Percentiles rank a stretch among this genome's conserved stretches.
Conservation (phyloP, 1,140 invertebrate genomes). For the Archivesica marissinica region DNA sequence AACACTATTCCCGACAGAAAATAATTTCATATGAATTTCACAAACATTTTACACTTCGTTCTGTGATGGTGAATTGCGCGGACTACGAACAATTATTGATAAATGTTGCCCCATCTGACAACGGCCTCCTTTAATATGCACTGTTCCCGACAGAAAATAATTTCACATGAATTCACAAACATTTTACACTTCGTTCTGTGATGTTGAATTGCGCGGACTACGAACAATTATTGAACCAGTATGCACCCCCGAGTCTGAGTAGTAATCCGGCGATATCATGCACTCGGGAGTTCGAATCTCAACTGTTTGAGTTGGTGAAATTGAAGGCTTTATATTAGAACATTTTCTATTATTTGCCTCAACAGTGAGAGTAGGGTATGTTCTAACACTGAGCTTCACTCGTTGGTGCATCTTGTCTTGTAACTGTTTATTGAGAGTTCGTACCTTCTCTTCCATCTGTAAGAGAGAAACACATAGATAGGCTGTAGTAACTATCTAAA, state of each 20-base stretch:
- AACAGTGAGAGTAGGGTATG: not conserved
- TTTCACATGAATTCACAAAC: no score
- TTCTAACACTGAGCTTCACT: slow-evolving; percentile 43
- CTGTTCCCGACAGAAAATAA: no score
- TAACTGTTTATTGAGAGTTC: slow-evolving; percentile 72
- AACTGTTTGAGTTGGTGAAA: not conserved
- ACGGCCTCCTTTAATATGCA: no score
- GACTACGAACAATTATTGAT: slow-evolving; percentile 38
- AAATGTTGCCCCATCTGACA: no score
- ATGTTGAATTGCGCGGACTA: slow-evolving; percentile 40
- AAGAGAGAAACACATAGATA: not conserved
- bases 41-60: slow-evolving; percentile 12
- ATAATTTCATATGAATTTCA: no score
- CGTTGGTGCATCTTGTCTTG: slow-evolving; percentile 71
- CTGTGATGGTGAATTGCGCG: slow-evolving; percentile 38
- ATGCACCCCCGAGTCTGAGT: slow-evolving; percentile 53
- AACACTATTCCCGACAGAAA: no score
- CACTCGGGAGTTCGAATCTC: slow-evolving; percentile 30
- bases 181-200: slow-evolving; percentile 19
- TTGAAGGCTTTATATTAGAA: not conserved
- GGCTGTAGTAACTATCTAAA: no score
- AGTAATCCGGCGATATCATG: slow-evolving; percentile 43
- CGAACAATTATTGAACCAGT: slow-evolving; percentile 29
- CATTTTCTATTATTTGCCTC: not conserved
- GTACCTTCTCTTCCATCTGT: slow-evolving; percentile 77